These are phyloP conservation scores for Heliconius hermathena DNA, from an alignment of 1,140 invertebrate genomes.

Conservation along the genomic window DNA sequence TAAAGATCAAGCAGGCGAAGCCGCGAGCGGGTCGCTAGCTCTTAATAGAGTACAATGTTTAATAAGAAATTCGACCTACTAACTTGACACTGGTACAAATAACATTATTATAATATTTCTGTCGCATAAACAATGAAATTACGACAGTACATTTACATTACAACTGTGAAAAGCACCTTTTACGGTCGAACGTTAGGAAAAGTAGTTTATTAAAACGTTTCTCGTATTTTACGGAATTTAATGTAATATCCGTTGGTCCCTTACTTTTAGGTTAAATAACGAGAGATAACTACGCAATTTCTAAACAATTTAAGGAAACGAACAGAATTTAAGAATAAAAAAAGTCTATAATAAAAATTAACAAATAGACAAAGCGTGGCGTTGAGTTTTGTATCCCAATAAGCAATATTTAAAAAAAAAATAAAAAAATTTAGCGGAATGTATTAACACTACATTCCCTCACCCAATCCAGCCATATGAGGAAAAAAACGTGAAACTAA, in stretches of 20 bases:
- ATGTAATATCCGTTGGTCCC: background rate
- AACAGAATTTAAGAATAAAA: background rate
- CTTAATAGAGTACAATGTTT: too few species aligned
- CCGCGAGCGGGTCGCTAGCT: too few species aligned
- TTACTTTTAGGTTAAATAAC: background rate
- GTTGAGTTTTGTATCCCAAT: background rate
- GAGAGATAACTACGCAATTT: background rate
- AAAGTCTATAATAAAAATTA: background rate
- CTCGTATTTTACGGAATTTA: background rate
- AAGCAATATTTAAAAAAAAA: too few species aligned
- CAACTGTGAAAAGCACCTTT: conserved; percentile 1
- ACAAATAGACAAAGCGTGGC: too few species aligned
- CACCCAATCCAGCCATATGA: background rate
- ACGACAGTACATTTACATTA: conserved; percentile 8
- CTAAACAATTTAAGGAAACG: background rate
- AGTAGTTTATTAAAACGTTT: background rate
- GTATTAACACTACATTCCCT: background rate
- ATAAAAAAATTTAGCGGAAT: background rate
- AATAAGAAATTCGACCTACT: conserved; percentile 1
- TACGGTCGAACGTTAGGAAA: background rate
- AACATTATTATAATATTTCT: background rate
- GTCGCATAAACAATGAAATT: conserved; percentile 10
- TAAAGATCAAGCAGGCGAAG: too few species aligned
- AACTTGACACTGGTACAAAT: conserved; percentile 15
- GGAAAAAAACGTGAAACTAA: background rate